Conservation (phyloP, 2,888 invertebrate species). For the Andrena haemorrhoa region DNA sequence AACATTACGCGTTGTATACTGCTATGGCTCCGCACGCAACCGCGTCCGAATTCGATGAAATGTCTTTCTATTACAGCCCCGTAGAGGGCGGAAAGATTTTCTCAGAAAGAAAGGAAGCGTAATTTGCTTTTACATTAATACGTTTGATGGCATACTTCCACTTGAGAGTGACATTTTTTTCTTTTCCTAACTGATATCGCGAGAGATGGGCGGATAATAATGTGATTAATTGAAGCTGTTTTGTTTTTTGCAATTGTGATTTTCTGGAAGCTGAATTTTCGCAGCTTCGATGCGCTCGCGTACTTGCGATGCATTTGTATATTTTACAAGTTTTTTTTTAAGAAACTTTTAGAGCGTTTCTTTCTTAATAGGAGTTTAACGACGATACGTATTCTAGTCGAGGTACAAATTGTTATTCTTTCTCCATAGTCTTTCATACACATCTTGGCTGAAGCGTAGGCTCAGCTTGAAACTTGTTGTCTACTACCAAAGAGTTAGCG, state of each 20-base stretch:
- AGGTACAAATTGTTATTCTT: conserved; percentile 64
- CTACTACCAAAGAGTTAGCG: conserved; percentile 54
- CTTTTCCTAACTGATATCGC: conserved; percentile 10
- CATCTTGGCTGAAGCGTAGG: conserved; percentile 39
- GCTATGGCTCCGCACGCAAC: conserved; percentile 94
- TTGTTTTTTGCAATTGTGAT: conserved; percentile 14
- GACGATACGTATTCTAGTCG: conserved; percentile 64
- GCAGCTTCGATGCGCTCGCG: conserved; percentile 23
- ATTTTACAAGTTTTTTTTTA: conserved; percentile 20
- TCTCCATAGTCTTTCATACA: conserved; percentile 63
- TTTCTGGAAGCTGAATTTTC: conserved; percentile 29
- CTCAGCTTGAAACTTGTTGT: conserved; percentile 52
- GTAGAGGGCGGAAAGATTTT: conserved; percentile 92
- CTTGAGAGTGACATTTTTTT: conserved; percentile 36
- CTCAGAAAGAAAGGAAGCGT: conserved; percentile 79
- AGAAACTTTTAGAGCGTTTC: background rate
- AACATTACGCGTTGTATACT: conserved; percentile 95
- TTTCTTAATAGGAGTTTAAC: conserved; percentile 37
- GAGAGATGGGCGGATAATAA: conserved; percentile 14
- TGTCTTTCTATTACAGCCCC: conserved; percentile 94
- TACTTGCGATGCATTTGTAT: conserved; percentile 47
- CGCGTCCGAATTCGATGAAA: conserved; percentile 94
- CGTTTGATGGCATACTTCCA: conserved; percentile 58
- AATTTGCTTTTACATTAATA: conserved; percentile 37
- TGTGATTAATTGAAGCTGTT: conserved; percentile 37